Evolutionary conservation across 2,888 invertebrate genomes (phyloP), one percentile per base, ranked within the genome.

Genomic region (Zeuzera pyrina): DNA sequence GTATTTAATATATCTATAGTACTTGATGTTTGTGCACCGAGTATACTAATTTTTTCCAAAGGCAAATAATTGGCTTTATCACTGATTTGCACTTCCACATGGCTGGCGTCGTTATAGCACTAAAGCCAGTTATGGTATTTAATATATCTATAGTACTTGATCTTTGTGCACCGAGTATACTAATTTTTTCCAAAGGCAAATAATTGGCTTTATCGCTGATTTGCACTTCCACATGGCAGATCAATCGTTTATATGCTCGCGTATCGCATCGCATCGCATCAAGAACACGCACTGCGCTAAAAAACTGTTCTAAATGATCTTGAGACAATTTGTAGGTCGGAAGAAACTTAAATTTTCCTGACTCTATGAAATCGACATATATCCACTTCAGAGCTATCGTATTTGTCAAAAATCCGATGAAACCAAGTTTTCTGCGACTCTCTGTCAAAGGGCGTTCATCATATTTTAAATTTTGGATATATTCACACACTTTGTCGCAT

Each of bases 291-390:
- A 35, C 28, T 30, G 26, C 30, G 14, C 29, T 25, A 31, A 35
- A 35, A 21, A 35, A 35, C 15, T 10, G 28, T 31, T 31, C 24
- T 16, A 30, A 5, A 16, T 31, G 31, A 31, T 31, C 31, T 35
- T 35, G 34, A 31, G 29, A 21, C n/a, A 37, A 21, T 26, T 34
- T 34, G 23, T 34, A 38, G 12, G 30, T 34, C 12, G 32, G 36
- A 25, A 36, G 30, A 27, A 36, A 36, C 23, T 33, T 30, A 15
- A 36, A 33, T 30, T 26, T 33, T 30, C 30, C 31, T 16, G 30
- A 27, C 23, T 26, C 30, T 25, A 36, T 27, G 1, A 30, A 10
- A 30, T 33, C 30, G 8, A 33, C 26, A 36, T 33, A 36, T 6
- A 33, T 15, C 22, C 32, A 26, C 23, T 36, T 33, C 27, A 36